Conservation (phyloP, 2,113 vertebrate species). For the Meleagris gallopavo region DNA sequence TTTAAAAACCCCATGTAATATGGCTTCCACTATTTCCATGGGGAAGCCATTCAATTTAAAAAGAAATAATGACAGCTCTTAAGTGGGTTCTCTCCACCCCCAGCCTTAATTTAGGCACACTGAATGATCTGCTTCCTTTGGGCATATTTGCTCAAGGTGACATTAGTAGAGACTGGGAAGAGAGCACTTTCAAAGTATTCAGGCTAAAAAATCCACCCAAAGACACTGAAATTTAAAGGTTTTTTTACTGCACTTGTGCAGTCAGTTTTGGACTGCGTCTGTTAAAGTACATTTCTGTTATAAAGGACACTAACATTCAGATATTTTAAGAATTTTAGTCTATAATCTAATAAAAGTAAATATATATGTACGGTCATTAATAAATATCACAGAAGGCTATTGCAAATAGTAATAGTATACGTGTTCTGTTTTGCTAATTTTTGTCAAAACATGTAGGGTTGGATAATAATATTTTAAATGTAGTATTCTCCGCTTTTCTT, state of each 20-base stretch:
- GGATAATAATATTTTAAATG: background rate
- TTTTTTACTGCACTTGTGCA: background rate
- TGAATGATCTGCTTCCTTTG: slow-evolving; percentile 65
- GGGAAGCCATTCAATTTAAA: slow-evolving; percentile 63
- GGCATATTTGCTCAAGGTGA: slow-evolving; percentile 69
- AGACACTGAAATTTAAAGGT: background rate
- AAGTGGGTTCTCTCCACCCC: background rate
- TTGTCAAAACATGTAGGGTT: background rate
- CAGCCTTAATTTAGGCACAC: slow-evolving; percentile 57
- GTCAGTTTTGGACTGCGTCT: background rate
- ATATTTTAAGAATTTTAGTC: background rate
- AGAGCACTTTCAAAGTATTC: background rate
- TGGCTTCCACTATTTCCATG: slow-evolving; percentile 32
- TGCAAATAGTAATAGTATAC: background rate
- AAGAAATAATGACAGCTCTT: slow-evolving; percentile 66
- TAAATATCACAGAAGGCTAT: background rate
- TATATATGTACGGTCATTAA: background rate
- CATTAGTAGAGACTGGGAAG: slow-evolving; percentile 36
- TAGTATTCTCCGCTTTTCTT: background rate
- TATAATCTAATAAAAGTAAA: background rate
- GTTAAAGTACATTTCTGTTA: background rate
- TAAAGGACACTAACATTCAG: background rate
- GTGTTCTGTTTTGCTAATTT: background rate
- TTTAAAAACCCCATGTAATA: background rate
- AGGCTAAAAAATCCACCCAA: slow-evolving; percentile 28